Conservation (phyloP, 2,113 vertebrate species). For the Phainopepla nitens region DNA sequence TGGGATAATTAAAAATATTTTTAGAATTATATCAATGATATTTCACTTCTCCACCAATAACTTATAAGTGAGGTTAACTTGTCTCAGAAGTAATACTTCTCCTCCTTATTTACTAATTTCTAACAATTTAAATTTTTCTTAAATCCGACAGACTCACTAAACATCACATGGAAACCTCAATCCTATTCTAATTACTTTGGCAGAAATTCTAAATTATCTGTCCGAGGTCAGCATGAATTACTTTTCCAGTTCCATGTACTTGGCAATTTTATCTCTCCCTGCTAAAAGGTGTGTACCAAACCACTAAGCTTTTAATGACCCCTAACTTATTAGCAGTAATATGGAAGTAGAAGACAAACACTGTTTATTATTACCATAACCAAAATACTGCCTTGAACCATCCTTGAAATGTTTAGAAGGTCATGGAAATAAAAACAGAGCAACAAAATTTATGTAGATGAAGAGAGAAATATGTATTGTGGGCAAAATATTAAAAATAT, state of each 20-base stretch:
- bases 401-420: not conserved
- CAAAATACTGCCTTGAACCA: not conserved
- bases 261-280: not conserved
- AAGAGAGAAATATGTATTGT: not conserved
- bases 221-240: not conserved
- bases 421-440: not conserved
- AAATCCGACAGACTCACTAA: not conserved
- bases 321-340: not conserved
- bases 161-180: not conserved
- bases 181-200: not conserved
- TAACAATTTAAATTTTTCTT: not conserved
- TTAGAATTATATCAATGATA: not conserved
- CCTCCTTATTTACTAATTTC: not conserved
- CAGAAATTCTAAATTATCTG: not conserved
- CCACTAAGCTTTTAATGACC: not conserved
- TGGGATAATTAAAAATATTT: not conserved
- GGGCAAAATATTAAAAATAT: not conserved
- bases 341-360: not conserved
- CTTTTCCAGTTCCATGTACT: not conserved
- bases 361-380: not conserved
- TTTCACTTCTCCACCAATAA: not conserved
- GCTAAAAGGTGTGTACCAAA: not conserved
- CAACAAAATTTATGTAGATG: rapidly evolving
- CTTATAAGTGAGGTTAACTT: not conserved
- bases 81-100: not conserved